phyloP scores from a whole-genome alignment of 2,888 invertebrate genomes.

The Agrochola circellaris region DNA sequence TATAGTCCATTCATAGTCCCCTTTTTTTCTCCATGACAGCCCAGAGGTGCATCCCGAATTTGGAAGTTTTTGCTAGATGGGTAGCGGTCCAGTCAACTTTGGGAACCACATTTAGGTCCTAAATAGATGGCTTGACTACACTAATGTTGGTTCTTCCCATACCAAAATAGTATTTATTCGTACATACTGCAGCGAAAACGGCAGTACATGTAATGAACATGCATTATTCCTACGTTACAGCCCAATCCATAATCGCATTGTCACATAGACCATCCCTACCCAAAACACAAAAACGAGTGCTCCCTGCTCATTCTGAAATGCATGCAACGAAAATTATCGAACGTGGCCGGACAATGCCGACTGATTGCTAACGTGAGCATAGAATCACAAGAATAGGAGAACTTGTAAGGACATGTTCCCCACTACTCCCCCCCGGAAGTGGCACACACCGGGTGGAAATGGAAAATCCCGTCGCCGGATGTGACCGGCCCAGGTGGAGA shows the following conservation, averaged over 20 bases:
- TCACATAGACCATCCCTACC: neutral
- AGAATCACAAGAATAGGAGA: constrained; percentile 65
- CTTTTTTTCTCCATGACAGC: no score
- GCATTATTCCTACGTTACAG: neutral
- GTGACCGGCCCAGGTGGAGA: constrained; percentile 80
- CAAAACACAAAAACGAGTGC: constrained; percentile 32
- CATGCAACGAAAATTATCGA: constrained; percentile 60
- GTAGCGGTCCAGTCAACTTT: no score
- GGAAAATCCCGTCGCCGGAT: constrained; percentile 82
- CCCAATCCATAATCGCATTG: constrained; percentile 30
- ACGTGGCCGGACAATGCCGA: constrained; percentile 65
- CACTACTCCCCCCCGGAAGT: constrained; percentile 72
- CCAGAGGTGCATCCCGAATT: no score
- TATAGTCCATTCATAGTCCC: no score
- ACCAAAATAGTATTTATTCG: neutral
- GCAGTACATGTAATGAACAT: neutral
- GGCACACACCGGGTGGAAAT: constrained; percentile 80
- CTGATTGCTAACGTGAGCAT: constrained; percentile 72
- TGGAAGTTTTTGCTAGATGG: no score
- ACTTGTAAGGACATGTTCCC: constrained; percentile 57
- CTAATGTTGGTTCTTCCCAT: neutral
- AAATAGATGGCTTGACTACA: no score
- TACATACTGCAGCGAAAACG: neutral
- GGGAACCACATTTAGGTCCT: no score
- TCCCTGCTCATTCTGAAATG: constrained; percentile 38